Conservation (phyloP, 2,113 vertebrate species). For the Tachuris rubrigastra region DNA sequence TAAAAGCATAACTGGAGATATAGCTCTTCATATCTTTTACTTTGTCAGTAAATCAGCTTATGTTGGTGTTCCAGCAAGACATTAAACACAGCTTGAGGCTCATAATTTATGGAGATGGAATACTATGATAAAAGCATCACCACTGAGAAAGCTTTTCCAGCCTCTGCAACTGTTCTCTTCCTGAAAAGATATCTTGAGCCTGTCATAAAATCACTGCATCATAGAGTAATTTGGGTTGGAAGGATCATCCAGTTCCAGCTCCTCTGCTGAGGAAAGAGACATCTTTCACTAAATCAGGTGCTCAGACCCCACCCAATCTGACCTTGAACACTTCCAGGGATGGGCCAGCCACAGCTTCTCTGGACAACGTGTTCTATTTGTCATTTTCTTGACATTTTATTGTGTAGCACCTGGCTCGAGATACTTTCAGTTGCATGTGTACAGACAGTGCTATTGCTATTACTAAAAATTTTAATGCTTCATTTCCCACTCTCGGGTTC, state of each 20-base stretch:
- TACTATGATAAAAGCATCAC: background rate
- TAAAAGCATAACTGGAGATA: background rate
- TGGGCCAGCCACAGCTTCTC: background rate
- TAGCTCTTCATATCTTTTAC: background rate
- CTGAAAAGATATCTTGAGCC: background rate
- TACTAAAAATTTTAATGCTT: background rate
- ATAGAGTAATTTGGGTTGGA: background rate
- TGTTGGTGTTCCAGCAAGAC: background rate
- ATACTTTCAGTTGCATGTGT: background rate
- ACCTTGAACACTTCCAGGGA: background rate
- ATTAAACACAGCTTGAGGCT: background rate
- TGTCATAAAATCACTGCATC: background rate
- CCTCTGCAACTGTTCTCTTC: background rate
- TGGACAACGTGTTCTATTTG: background rate
- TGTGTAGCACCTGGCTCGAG: background rate
- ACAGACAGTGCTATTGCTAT: background rate
- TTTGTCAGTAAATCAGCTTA: background rate
- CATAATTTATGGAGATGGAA: background rate
- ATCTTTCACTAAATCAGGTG: background rate
- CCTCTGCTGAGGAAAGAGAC: background rate
- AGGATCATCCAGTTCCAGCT: background rate
- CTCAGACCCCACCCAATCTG: background rate
- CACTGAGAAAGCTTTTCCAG: background rate
- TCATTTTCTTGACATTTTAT: background rate
- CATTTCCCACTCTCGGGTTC: background rate